Percentiles rank a stretch among this genome's conserved stretches.
Conservation (phyloP, 2,113 vertebrate species). For the Oophaga pumilio region DNA sequence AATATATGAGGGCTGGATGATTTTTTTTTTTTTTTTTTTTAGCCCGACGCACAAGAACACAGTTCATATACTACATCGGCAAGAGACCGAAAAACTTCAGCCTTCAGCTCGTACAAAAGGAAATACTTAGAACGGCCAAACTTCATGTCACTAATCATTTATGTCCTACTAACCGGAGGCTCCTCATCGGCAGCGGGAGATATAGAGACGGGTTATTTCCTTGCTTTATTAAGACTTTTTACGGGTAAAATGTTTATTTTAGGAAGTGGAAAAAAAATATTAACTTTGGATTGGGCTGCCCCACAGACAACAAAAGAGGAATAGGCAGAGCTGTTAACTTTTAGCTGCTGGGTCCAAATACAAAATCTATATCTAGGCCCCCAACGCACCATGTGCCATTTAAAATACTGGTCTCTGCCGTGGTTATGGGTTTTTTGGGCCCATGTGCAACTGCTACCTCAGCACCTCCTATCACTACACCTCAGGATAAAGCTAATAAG, state of each 20-base stretch:
- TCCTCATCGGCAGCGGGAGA: neutral
- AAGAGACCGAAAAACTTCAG: neutral
- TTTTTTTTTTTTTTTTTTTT: neutral
- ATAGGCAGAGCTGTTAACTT: neutral
- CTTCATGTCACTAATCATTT: neutral
- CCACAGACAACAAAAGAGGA: neutral
- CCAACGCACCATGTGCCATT: neutral
- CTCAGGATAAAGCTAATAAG: no score
- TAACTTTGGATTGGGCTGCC: neutral
- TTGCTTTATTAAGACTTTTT: neutral
- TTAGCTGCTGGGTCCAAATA: neutral
- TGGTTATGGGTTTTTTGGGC: neutral
- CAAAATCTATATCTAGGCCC: neutral
- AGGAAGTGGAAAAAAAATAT: neutral
- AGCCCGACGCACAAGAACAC: slow-evolving; percentile 4
- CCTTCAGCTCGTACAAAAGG: slow-evolving; percentile 18
- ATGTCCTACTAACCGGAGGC: neutral
- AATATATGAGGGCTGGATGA: slow-evolving; percentile 28
- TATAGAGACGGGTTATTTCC: neutral
- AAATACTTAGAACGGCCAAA: slow-evolving; percentile 14
- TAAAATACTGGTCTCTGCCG: neutral
- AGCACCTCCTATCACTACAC: no score
- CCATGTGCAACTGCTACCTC: no score
- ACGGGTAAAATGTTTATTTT: neutral
- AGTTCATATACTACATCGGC: slow-evolving; percentile 28